These are phyloP conservation scores for Teleopsis dalmanni DNA, from an alignment of 1,140 invertebrate genomes.

Conservation along the genomic window DNA sequence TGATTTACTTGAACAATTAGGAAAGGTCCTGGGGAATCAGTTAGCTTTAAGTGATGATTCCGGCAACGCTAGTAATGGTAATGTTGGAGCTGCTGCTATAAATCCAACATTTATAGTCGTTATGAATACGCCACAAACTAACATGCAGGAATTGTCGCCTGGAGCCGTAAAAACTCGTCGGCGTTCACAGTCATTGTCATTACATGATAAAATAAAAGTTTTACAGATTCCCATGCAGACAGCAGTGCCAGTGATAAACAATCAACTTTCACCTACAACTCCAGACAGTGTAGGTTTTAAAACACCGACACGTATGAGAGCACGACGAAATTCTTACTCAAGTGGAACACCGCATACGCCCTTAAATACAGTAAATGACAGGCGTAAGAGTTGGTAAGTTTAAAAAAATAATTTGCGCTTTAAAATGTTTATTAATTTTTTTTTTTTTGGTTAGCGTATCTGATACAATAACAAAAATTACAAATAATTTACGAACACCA, in stretches of 20 bases:
- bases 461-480: not conserved
- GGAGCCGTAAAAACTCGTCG: not conserved
- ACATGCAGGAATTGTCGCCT: not conserved
- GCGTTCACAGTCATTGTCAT: conserved; percentile 12
- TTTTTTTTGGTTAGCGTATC: not conserved
- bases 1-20: conserved; percentile 14
- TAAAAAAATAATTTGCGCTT: not conserved
- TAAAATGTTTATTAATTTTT: not conserved
- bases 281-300: not conserved
- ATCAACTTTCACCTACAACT: not conserved
- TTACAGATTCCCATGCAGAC: conserved; percentile 1
- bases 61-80: not conserved
- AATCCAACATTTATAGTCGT: conserved; percentile 15
- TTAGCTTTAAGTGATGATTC: not conserved
- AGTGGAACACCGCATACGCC: conserved; percentile 11
- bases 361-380: not conserved
- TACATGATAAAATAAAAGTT: conserved; percentile 14
- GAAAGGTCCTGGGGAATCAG: conserved; percentile 8
- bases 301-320: conserved; percentile 8
- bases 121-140: conserved; percentile 7
- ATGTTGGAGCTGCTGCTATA: not conserved
- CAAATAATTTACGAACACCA: not conserved
- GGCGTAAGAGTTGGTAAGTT: not conserved
- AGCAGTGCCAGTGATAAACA: not conserved
- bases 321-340: conserved; percentile 12